Percentiles rank a stretch among this genome's conserved stretches.
Conservation (phyloP, 92 coral and sea anemone genomes). For the Actinostola sp. region DNA sequence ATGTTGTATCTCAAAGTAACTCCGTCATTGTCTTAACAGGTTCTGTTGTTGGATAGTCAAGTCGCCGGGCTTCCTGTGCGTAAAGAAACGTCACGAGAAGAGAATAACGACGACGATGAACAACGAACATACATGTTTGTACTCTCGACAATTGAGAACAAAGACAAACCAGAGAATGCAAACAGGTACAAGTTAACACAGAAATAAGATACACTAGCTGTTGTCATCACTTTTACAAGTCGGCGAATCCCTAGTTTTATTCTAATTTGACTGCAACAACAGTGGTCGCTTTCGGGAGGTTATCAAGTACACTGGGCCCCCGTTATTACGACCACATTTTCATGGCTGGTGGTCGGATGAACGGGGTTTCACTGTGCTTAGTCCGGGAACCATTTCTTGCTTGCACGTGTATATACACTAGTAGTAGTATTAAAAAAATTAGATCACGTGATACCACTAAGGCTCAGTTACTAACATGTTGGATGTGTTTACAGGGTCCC, state of each 20-base stretch:
- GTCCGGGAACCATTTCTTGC: no score
- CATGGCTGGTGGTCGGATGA: no score
- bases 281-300: no score
- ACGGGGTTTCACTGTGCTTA: no score
- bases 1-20: neutral
- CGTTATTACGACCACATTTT: no score
- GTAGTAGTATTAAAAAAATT: no score
- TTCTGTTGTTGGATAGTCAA: conserved; percentile 90
- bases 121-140: conserved; percentile 93
- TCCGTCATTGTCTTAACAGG: conserved; percentile 36
- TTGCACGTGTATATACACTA: no score
- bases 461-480: neutral
- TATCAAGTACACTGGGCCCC: no score
- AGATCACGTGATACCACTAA: neutral
- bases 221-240: no score
- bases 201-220: no score
- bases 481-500: conserved; percentile 65
- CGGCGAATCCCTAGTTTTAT: no score
- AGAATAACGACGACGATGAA: conserved; percentile 88
- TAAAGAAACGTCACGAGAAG: conserved; percentile 61
- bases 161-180: conserved; percentile 88
- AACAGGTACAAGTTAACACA: conserved; percentile 80
- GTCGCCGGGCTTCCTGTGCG: conserved; percentile 62
- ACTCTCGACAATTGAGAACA: conserved; percentile 86
- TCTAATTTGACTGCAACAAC: no score